Conservation (phyloP, 2,888 invertebrate genomes). For the Stramonita haemastoma region DNA sequence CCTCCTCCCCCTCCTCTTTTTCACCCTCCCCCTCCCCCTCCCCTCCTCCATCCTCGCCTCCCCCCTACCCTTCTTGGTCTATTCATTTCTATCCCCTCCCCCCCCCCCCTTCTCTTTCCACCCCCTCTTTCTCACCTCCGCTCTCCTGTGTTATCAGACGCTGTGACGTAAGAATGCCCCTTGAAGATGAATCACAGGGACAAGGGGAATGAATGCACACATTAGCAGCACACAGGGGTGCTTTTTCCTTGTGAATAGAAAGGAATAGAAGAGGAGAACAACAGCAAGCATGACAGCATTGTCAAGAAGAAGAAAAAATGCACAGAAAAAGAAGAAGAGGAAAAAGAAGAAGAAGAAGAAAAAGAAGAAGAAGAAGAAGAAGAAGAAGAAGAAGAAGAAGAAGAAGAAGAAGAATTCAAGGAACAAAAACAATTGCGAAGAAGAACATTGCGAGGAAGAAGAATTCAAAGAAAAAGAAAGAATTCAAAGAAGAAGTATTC, state of each 20-base stretch:
- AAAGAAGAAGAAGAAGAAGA: conserved; percentile 32
- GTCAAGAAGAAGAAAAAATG: too few species aligned
- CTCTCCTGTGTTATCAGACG: not conserved
- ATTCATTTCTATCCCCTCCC: not conserved
- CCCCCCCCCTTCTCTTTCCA: not conserved
- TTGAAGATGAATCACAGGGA: not conserved
- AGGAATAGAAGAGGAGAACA: not conserved
- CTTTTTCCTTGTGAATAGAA: not conserved
- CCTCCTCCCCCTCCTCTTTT: not conserved
- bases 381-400: conserved; percentile 1
- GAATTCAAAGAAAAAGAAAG: too few species aligned
- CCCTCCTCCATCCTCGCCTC: not conserved
- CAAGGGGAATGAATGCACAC: not conserved
- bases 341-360: too few species aligned
- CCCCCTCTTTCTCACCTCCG: not conserved
- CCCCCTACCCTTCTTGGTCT: not conserved
- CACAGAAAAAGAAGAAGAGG: too few species aligned
- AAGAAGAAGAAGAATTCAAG: too few species aligned
- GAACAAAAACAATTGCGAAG: too few species aligned
- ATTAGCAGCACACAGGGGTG: not conserved
- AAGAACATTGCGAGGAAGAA: too few species aligned
- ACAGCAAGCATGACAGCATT: too few species aligned
- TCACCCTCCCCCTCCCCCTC: not conserved
- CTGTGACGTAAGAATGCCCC: not conserved
- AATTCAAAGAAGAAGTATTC: too few species aligned